A percentile compares a stretch with the other conserved stretches of the same genome.
These are phyloP conservation scores for Adrianichthys oophorus DNA, from an alignment of 2,797 vertebrate species.

Conservation along the genomic window DNA sequence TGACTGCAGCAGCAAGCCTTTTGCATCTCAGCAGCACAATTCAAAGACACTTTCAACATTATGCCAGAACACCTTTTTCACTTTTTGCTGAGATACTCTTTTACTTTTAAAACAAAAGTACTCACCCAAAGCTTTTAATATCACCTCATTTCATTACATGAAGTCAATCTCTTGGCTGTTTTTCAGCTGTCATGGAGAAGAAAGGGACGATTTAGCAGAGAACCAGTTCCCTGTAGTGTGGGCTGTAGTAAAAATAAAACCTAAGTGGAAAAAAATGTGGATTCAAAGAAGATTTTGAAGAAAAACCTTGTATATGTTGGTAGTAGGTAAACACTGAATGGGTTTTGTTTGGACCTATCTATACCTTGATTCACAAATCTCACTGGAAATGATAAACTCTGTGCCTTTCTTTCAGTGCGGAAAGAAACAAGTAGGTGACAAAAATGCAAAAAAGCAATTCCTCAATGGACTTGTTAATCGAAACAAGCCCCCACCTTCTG, in stretches of 20 bases:
- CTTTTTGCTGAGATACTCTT: too few species aligned
- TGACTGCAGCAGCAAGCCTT: too few species aligned
- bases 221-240: background rate
- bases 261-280: background rate
- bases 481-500: too few species aligned
- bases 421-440: too few species aligned
- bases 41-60: background rate
- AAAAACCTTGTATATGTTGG: background rate
- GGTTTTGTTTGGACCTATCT: background rate
- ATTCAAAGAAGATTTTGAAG: background rate
- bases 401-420: too few species aligned
- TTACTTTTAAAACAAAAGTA: background rate
- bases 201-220: slow-evolving; percentile 2
- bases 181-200: slow-evolving; percentile 2
- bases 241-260: background rate
- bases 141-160: background rate
- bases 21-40: too few species aligned
- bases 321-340: background rate
- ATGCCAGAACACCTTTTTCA: background rate
- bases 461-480: too few species aligned
- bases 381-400: too few species aligned
- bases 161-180: slow-evolving; percentile 5
- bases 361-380: too few species aligned
- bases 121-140: background rate
- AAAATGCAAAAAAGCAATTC: too few species aligned